Evolutionary conservation across 2,888 invertebrate species (phyloP).

Genomic region (Leptinotarsa rubiginosa): DNA sequence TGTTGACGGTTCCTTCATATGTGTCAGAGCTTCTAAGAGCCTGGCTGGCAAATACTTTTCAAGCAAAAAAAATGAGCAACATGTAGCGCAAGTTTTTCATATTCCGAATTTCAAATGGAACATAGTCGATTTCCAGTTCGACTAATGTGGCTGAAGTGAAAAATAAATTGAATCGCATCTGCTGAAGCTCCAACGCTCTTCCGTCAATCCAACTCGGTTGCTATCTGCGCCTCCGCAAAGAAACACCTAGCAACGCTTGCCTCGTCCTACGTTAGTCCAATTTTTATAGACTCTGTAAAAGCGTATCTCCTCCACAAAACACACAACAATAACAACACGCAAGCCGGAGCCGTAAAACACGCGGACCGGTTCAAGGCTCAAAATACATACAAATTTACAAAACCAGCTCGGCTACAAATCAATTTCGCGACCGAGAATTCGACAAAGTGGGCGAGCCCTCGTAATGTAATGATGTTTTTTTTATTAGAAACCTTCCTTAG

Average conservation of each 20-base stretch:
- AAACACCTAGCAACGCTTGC: neutral
- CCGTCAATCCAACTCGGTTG: neutral
- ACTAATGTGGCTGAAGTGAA: too few species aligned
- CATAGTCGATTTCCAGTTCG: too few species aligned
- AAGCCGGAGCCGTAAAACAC: neutral
- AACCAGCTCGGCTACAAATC: slow-evolving; percentile 8
- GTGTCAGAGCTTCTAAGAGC: too few species aligned
- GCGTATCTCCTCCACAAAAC: neutral
- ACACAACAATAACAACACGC: slow-evolving; percentile 1
- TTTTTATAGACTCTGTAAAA: neutral
- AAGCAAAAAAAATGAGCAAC: too few species aligned
- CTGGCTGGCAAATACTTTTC: too few species aligned
- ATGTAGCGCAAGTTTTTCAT: too few species aligned
- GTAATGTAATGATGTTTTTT: neutral
- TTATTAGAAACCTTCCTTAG: neutral
- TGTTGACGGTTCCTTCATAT: too few species aligned
- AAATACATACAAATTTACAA: slow-evolving; percentile 4
- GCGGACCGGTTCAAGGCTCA: slow-evolving; percentile 2
- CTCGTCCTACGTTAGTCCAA: neutral
- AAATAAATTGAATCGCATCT: too few species aligned
- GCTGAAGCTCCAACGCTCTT: too few species aligned
- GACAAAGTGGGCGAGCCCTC: neutral
- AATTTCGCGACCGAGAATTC: slow-evolving; percentile 4
- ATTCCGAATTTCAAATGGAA: too few species aligned
- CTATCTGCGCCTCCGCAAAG: neutral